Base-by-base conservation (phyloP, 2,113 vertebrate genomes). In the Neodon shergylaensis region DNA sequence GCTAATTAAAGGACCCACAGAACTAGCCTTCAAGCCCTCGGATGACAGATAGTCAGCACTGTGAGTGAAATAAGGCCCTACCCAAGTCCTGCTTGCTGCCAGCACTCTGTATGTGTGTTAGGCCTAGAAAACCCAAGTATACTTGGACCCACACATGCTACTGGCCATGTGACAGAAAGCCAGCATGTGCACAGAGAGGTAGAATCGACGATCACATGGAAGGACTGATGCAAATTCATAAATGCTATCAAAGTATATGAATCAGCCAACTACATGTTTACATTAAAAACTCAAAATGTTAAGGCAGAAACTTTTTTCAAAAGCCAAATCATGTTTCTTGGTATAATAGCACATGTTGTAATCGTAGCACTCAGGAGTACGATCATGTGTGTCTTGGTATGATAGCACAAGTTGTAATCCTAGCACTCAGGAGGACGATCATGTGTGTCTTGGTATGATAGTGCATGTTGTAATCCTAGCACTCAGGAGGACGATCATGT, bases 291-390 rank as follows among this genome's bases (percentile, higher is more conserved):
- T 58, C 2, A 68, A 88, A 90, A 19, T 74, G 6, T 63, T 63
- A 87, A 90, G 52, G 63, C 33, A 73, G 44, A 95, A 79, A 85
- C 49, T n/a, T n/a, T 31, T 70, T 88, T 70, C 24, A 58, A 91
- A 87, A 79, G 42, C 31, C 73, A 89, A 83, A 83, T 49, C n/a
- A 10, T 8, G 9, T 68, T 26, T 52, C 10, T 81, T 58, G 33
- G 31, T 22, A 54, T 36, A 13, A 31, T 4, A 22, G 42, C 13
- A 44, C 28, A 49, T 12, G 44, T 36, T 68, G 39, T 36, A 33
- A 54, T 33, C 47, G 9, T 28, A 65, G 63, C 24, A 65, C 24
- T 65, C 24, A 65, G 63, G 39, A 66, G 26, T 28, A 65, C 24
- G 54, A 39, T 49, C 47, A 49, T 49, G 47, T 49, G 47, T 49